Evolutionary conservation across 2,888 invertebrate species (phyloP).

Genomic region (Drosophila bunnanda): DNA sequence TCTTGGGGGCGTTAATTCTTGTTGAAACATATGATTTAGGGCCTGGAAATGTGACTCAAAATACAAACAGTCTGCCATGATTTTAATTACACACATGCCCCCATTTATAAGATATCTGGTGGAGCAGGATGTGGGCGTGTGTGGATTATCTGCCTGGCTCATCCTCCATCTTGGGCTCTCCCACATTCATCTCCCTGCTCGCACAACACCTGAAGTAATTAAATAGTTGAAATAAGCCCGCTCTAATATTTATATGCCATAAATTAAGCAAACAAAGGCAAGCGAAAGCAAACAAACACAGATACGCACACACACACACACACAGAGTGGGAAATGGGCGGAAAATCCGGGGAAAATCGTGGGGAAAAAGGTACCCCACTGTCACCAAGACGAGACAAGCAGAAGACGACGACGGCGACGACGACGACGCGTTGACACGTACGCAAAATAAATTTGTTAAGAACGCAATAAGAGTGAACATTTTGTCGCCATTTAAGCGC

Average conservation of each 20-base stretch:
- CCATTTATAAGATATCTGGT: not conserved
- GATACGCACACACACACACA: constrained; percentile 2
- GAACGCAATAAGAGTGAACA: constrained; percentile 79
- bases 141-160: constrained; percentile 23
- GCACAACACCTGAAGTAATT: constrained; percentile 72
- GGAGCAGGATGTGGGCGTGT: not conserved
- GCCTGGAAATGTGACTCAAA: not conserved
- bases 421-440: constrained; percentile 72
- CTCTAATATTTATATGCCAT: constrained; percentile 76
- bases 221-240: constrained; percentile 78
- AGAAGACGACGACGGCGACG: constrained; percentile 19
- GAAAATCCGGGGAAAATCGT: not conserved
- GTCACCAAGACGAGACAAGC: constrained; percentile 21
- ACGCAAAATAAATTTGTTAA: constrained; percentile 79
- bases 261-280: constrained; percentile 73
- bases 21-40: constrained; percentile 5
- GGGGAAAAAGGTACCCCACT: not conserved
- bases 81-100: constrained; percentile 11
- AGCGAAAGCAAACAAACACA: constrained; percentile 23
- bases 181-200: constrained; percentile 11
- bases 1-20: not conserved
- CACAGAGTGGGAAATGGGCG: not conserved
- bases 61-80: constrained; percentile 15
- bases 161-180: constrained; percentile 1
- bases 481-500: constrained; percentile 80